Evolutionary conservation across 1,140 invertebrate genomes (phyloP).

Genomic region (Hyphantria cunea): DNA sequence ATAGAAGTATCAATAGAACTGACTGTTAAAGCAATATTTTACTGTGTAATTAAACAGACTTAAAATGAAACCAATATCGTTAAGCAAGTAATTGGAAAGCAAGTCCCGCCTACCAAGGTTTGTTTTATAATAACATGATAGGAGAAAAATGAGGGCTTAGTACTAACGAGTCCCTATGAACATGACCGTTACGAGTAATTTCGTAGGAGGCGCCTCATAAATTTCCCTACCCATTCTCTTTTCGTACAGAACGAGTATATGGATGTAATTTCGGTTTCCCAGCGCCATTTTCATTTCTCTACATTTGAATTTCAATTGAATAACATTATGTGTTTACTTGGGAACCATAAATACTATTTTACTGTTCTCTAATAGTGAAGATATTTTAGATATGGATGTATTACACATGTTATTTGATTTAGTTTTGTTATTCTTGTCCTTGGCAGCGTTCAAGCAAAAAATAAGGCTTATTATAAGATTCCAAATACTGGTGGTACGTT

Average conservation of each 20-base stretch:
- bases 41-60: no score
- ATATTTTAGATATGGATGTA: neutral
- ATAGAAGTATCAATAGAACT: no score
- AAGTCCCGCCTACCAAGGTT: no score
- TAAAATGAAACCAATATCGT: no score
- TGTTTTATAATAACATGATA: no score
- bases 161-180: neutral
- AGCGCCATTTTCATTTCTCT: neutral
- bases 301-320: neutral
- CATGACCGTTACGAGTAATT: neutral
- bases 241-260: neutral
- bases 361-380: neutral
- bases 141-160: no score
- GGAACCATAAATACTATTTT: neutral
- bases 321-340: constrained; percentile 1
- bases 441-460: no score
- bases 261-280: neutral
- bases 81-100: no score
- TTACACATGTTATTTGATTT: neutral
- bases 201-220: neutral
- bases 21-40: no score
- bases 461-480: no score
- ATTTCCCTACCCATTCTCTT: neutral
- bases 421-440: no score
- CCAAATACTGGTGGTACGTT: no score